Evolutionary conservation across 1,140 invertebrate species (phyloP).

Genomic region (Proales similis): DNA sequence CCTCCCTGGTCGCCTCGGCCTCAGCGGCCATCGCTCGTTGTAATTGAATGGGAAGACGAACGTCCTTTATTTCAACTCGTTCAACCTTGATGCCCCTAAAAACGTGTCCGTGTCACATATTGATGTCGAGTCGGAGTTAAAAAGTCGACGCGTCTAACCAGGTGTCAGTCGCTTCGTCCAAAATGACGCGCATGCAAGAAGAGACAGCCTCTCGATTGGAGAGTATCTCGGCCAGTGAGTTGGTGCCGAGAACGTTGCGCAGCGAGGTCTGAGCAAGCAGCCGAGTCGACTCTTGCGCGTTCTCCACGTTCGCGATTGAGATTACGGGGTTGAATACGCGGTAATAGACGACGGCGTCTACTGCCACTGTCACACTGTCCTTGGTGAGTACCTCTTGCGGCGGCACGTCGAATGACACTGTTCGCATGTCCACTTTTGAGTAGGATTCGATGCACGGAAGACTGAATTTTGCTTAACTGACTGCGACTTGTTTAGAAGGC

Average conservation of each 20-base stretch:
- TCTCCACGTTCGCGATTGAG: constrained; percentile 39
- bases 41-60: constrained; percentile 43
- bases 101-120: neutral
- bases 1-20: constrained; percentile 47
- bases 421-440: constrained; percentile 39
- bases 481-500: no score
- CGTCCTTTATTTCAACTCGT: constrained; percentile 40
- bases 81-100: constrained; percentile 36
- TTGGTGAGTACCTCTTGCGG: constrained; percentile 40
- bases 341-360: constrained; percentile 40
- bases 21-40: constrained; percentile 49
- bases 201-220: constrained; percentile 38
- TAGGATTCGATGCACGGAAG: constrained; percentile 39
- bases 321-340: constrained; percentile 39
- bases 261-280: constrained; percentile 39
- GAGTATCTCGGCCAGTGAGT: constrained; percentile 37
- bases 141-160: neutral
- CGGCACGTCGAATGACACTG: constrained; percentile 40
- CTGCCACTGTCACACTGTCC: constrained; percentile 40
- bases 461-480: constrained; percentile 25
- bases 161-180: constrained; percentile 28
- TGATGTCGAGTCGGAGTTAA: neutral
- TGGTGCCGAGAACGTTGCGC: constrained; percentile 39
- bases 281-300: constrained; percentile 38
- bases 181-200: constrained; percentile 26